Evolutionary conservation across 2,888 invertebrate species (phyloP), one percentile per base, ranked within the genome.

Genomic region (Doris montereyensis): DNA sequence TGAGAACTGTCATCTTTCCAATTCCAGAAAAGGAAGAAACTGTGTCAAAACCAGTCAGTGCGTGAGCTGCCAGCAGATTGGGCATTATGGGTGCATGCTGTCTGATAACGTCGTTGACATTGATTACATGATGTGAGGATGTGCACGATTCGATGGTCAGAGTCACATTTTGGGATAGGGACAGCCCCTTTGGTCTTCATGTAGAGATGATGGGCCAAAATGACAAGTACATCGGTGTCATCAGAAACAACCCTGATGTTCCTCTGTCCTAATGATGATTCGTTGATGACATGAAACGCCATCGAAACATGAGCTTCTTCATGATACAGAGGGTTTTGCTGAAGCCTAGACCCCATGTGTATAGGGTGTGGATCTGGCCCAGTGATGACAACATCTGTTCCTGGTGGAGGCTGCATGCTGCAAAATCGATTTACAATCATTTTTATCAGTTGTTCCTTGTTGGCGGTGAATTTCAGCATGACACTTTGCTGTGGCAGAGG

Each of bases 361-460:
- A 41, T 41, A 41, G 71, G 41, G 1, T 71, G 24, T 41, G 24
- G 41, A 71, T 71, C 41, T 21, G 71, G 24, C 41, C 41, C 71
- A 41, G 52, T 41, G 0, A 41, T 41, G 4, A 41, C 41, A 26
- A 72, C 26, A 5, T 52, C 3, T 17, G 34, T 41, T 2, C 41
- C 26, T 24, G 1, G 17, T 35, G 35, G 35, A 34, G 13, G 70
- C 21, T 72, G 35, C 26, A 72, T 13, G 1, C 0, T 26, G 26
- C 71, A 41, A 34, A 41, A 26, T 41, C 41, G 34, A 26, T 72
- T 41, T 24, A 13, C 71, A 72, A 41, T 72, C 71, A 72, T 34
- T 41, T 52, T 5, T 0, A 72, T 52, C 8, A 72, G 24, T 72
- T 72, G 71, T 28, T 71, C 21, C 24, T 71, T 24, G 71, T 71